Conservation (phyloP, 1,140 invertebrate species). For the Drosophila subobscura region DNA sequence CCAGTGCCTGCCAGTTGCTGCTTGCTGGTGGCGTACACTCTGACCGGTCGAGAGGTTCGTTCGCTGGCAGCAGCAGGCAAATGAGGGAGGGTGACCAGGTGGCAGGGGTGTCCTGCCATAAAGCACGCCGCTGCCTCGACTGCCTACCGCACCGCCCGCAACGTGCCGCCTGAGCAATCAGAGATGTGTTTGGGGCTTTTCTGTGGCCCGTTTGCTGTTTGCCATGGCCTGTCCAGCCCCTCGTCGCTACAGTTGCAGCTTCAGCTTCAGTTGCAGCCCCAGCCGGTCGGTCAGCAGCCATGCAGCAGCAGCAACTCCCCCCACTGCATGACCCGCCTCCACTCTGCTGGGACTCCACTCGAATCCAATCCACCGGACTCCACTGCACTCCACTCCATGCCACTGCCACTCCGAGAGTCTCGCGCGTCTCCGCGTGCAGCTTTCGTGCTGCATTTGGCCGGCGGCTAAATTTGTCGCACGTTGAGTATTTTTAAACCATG, state of each 20-base stretch:
- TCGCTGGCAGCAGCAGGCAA: constrained; percentile 24
- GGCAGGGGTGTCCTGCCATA: constrained; percentile 47
- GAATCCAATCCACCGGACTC: constrained; percentile 1
- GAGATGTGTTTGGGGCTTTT: constrained; percentile 56
- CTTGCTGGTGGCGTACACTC: constrained; percentile 37
- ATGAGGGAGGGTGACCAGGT: constrained; percentile 6
- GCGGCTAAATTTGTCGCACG: constrained; percentile 82
- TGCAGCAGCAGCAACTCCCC: constrained; percentile 32
- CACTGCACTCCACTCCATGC: constrained; percentile 33
- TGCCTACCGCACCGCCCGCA: constrained; percentile 60
- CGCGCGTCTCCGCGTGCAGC: constrained; percentile 67
- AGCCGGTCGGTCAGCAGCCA: constrained; percentile 41
- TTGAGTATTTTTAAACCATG: constrained; percentile 83
- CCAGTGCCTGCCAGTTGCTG: neutral
- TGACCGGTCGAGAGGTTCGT: constrained; percentile 59
- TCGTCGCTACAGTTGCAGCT: constrained; percentile 16
- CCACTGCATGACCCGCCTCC: constrained; percentile 31
- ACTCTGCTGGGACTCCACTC: neutral
- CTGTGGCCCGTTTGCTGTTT: constrained; percentile 13
- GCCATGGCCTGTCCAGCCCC: constrained; percentile 48
- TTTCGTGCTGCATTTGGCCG: constrained; percentile 79
- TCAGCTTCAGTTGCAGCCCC: constrained; percentile 15
- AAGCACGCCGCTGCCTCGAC: constrained; percentile 64
- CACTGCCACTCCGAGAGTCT: neutral
- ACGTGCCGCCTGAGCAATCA: constrained; percentile 65